These are phyloP conservation scores for Kryptolebias marmoratus DNA, from an alignment of 2,113 vertebrate genomes.

Conservation along the genomic window DNA sequence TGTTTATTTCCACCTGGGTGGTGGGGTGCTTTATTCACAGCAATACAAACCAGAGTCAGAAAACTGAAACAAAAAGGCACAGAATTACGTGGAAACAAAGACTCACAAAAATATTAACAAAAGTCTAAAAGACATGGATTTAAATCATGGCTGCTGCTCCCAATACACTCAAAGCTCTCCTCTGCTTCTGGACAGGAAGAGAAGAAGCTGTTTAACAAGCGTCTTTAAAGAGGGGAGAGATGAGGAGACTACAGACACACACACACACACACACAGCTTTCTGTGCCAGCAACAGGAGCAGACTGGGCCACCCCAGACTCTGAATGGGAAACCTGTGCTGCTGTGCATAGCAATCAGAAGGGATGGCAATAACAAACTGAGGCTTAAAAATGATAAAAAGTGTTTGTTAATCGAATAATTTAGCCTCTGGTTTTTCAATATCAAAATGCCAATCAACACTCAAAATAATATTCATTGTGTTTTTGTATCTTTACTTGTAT, in stretches of 20 bases:
- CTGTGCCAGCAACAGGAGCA: constrained; percentile 42
- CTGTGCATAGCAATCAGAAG: constrained; percentile 58
- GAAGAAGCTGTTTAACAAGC: constrained; percentile 43
- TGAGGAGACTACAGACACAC: constrained; percentile 30
- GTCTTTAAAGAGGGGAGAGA: constrained; percentile 31
- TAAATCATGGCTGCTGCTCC: neutral
- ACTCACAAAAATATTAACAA: neutral
- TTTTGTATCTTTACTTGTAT: neutral
- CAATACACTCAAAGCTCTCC: neutral
- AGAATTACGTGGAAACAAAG: neutral
- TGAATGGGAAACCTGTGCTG: constrained; percentile 57
- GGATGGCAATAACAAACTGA: constrained; percentile 35
- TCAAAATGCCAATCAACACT: neutral
- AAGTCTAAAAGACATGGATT: neutral
- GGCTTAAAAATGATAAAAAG: constrained; percentile 9
- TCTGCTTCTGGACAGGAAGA: constrained; percentile 15
- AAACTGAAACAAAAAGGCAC: neutral
- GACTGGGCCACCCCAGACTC: constrained; percentile 49
- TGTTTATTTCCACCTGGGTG: neutral
- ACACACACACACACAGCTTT: constrained; percentile 25
- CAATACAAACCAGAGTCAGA: neutral
- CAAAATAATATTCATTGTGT: neutral
- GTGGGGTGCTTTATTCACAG: neutral
- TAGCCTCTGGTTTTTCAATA: neutral
- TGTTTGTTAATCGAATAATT: neutral